Percentiles rank a stretch among this genome's conserved stretches.
Conservation (phyloP, 92 coral and sea anemone species). For the Phenganax stokvisi region DNA sequence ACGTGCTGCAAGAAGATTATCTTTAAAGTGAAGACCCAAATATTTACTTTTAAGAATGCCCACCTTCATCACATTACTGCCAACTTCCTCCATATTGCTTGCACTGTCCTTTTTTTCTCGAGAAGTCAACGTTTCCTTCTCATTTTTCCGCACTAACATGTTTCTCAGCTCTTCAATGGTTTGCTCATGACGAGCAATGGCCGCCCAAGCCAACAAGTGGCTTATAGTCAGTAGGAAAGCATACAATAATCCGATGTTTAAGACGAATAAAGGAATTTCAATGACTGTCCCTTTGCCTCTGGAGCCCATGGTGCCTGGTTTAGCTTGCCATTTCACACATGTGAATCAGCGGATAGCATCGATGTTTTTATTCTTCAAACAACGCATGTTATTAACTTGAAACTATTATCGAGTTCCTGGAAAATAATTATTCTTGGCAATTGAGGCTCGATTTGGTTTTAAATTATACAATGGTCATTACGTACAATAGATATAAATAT, state of each 20-base stretch:
- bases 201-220: slow-evolving; percentile 15
- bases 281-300: not conserved
- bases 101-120: not conserved
- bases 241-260: slow-evolving; percentile 1
- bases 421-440: slow-evolving; percentile 6
- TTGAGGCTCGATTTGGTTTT: not conserved
- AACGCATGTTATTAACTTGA: not conserved
- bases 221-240: slow-evolving; percentile 11
- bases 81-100: not conserved
- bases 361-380: not conserved
- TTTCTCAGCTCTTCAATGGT: not conserved
- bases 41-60: not conserved
- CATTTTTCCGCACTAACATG: not conserved
- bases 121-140: not conserved
- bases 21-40: too few species aligned
- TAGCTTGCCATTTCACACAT: not conserved
- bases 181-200: slow-evolving; percentile 1
- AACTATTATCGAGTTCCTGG: slow-evolving; percentile 7
- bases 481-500: slow-evolving; percentile 17
- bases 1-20: too few species aligned
- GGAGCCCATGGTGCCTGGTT: not conserved
- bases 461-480: not conserved
- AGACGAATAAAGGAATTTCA: not conserved
- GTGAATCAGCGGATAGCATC: not conserved
- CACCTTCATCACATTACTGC: slow-evolving; percentile 4